These are phyloP conservation scores for Heliconius aoede DNA, from an alignment of 2,888 invertebrate species.

Conservation along the genomic window DNA sequence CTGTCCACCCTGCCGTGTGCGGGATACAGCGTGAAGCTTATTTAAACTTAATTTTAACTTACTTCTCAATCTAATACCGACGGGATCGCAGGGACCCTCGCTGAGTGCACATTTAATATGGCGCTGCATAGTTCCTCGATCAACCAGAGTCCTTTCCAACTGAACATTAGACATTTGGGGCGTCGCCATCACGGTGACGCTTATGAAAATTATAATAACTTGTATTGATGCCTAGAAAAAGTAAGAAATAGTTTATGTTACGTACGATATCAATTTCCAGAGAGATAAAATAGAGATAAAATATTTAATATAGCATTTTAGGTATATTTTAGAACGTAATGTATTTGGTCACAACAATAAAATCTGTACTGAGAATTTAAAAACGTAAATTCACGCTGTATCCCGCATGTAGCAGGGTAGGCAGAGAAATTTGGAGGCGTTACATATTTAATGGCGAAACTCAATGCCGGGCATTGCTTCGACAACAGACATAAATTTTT, in stretches of 20 bases:
- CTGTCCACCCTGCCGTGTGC: no score
- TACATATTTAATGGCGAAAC: no score
- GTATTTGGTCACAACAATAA: background rate
- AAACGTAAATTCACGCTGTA: background rate
- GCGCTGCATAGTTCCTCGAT: slow-evolving; percentile 85
- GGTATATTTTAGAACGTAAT: background rate
- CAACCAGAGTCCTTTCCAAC: slow-evolving; percentile 85
- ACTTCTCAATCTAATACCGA: slow-evolving; percentile 89
- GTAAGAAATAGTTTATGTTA: background rate
- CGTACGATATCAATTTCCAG: no score
- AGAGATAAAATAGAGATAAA: no score
- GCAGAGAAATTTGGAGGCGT: no score
- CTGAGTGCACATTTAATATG: slow-evolving; percentile 89
- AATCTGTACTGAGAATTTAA: background rate
- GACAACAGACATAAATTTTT: no score
- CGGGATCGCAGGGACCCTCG: slow-evolving; percentile 88
- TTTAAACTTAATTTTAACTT: no score
- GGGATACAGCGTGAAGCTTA: no score
- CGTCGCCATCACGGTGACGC: slow-evolving; percentile 50
- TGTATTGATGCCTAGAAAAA: slow-evolving; percentile 30
- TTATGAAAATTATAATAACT: slow-evolving; percentile 44
- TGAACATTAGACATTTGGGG: slow-evolving; percentile 86
- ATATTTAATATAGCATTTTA: background rate
- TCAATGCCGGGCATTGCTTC: no score
- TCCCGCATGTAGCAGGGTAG: no score